Base-by-base conservation (phyloP, 2,797 vertebrate genomes). In the Pogonophryne albipinna region DNA sequence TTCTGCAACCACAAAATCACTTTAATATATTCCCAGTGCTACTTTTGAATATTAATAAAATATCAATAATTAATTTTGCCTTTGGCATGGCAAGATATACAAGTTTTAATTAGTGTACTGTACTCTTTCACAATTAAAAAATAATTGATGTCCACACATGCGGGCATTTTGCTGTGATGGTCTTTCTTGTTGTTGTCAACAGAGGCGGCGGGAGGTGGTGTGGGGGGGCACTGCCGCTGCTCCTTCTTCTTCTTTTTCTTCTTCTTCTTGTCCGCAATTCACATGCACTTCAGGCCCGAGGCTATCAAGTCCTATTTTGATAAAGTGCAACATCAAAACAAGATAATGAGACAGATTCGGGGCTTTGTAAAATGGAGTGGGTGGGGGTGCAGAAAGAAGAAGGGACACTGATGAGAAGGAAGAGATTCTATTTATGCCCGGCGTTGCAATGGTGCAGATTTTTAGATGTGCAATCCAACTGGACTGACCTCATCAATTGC, bases 1-100 rank as follows among this genome's bases (percentile, higher is more conserved):
- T 96, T 95, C 96, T 95, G 95, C 95, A 96, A 95, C 95, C 94
- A 95, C 96, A 96, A 97, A 98, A 97, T 97, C 95, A 95, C 96
- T 95, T 96, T 97, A 98, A 99, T 98, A 97, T 96, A 99, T 99
- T 99, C 97, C 97, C 97, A 96, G 96, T 94, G 96, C 97, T 98
- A 97, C 97, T 98, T 97, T 95, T 99, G 97, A 99, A 99, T 99
- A 98, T 99, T 99, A 99, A 99, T 99, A 98, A 97, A 97, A 97
- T 91, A 98, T 99, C 96, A 98, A 99, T 99, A 97, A 99, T 99
- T 99, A 97, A 99, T 99, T 97, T 99, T 97, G 97, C 98, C 97
- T 96, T 97, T 97, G 97, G 98, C 97, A 94, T 96, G 96, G 97
- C 96, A 97, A 98, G 96, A 98, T 97, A 98, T 98, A 98, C 97